Conservation (phyloP, 1,140 invertebrate genomes). For the Phthorimaea operculella region DNA sequence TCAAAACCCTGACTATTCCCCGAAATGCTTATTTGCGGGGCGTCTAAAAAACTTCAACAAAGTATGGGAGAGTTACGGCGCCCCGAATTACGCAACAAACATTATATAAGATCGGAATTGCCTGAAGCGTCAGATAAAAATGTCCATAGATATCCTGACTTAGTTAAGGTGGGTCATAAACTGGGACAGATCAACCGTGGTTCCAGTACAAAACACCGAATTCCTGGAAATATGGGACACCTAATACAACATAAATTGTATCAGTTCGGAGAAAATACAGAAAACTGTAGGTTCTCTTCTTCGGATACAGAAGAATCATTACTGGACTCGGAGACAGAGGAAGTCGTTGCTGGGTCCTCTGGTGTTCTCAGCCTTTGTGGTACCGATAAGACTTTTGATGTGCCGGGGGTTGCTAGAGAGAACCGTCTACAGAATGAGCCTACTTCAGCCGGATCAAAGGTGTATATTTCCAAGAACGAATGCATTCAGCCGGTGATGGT, state of each 20-base stretch:
- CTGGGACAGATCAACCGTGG: background rate
- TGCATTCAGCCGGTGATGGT: slow-evolving; percentile 28
- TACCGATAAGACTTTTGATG: slow-evolving; percentile 56
- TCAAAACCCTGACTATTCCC: background rate
- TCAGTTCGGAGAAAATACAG: background rate
- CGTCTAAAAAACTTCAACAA: background rate
- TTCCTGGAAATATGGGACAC: slow-evolving; percentile 1
- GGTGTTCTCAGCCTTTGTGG: slow-evolving; percentile 63
- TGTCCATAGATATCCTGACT: slow-evolving; percentile 14
- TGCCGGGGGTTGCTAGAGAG: slow-evolving; percentile 10
- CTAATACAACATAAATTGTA: background rate
- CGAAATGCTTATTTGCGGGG: background rate
- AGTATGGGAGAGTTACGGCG: background rate
- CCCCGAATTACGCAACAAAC: background rate
- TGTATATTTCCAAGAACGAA: slow-evolving; percentile 5
- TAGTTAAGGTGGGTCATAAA: slow-evolving; percentile 17
- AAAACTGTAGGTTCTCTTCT: background rate
- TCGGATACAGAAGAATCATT: background rate
- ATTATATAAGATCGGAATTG: background rate
- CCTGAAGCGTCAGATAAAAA: slow-evolving; percentile 8
- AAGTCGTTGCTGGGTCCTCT: slow-evolving; percentile 5
- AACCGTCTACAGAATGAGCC: background rate
- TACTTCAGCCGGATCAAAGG: background rate
- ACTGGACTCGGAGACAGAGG: slow-evolving; percentile 3
- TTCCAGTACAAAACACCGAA: background rate